Percentiles rank a stretch among this genome's conserved stretches.
Evolutionary conservation across 1,140 invertebrate species (phyloP).

Genomic region (Cotesia chilonis): DNA sequence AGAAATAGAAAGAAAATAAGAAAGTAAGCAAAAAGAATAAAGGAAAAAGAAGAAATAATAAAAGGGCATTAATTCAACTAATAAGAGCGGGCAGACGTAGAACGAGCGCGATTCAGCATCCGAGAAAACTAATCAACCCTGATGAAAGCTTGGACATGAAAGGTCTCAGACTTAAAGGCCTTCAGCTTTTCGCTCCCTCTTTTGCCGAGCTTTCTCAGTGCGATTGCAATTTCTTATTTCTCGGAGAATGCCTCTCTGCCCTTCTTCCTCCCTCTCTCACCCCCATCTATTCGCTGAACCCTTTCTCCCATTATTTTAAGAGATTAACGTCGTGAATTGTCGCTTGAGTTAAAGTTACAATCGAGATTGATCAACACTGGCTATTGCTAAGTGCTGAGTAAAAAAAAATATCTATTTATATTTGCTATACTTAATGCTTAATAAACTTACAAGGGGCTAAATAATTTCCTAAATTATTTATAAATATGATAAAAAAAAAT

Average conservation of each 20-base stretch:
- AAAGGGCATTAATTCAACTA: slow-evolving; percentile 28
- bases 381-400: no score
- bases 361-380: no score
- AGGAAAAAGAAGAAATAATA: background rate
- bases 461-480: no score
- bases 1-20: background rate
- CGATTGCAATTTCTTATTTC: slow-evolving; percentile 34
- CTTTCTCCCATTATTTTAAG: no score
- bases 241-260: background rate
- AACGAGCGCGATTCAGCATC: slow-evolving; percentile 23
- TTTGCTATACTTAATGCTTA: no score
- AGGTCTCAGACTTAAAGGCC: slow-evolving; percentile 35
- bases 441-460: no score
- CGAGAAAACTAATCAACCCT: slow-evolving; percentile 46
- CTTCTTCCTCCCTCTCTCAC: background rate
- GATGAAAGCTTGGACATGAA: slow-evolving; percentile 46
- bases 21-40: background rate
- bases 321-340: no score
- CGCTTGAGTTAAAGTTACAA: no score
- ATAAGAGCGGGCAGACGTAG: slow-evolving; percentile 9
- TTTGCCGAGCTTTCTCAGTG: slow-evolving; percentile 1
- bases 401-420: no score
- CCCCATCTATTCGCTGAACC: background rate
- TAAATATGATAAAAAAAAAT: no score
- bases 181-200: slow-evolving; percentile 22